Conservation (phyloP, 2,888 invertebrate species). For the Muscina levida region DNA sequence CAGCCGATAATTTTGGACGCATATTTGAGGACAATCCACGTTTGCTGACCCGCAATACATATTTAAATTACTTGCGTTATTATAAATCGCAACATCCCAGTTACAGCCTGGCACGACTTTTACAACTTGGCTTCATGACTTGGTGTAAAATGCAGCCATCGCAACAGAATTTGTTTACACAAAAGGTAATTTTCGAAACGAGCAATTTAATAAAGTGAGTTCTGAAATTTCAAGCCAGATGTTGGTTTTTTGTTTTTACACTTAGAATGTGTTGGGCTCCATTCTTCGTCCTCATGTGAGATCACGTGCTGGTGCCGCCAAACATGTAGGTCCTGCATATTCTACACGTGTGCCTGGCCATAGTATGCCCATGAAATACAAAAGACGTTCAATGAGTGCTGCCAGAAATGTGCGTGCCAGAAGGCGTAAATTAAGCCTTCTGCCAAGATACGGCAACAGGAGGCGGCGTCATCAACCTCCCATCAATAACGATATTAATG, state of each 20-base stretch:
- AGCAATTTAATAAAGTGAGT: background rate
- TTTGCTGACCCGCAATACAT: constrained; percentile 49
- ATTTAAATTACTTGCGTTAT: constrained; percentile 53
- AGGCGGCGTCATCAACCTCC: too few species aligned
- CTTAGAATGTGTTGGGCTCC: constrained; percentile 2
- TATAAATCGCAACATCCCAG: constrained; percentile 46
- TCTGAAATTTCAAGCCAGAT: background rate
- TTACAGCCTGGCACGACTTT: constrained; percentile 36
- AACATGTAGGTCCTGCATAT: background rate
- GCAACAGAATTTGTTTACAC: constrained; percentile 30
- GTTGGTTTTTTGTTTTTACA: background rate
- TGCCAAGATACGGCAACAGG: constrained; percentile 3
- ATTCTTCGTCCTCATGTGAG: background rate
- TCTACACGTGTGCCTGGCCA: background rate
- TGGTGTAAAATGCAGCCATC: constrained; percentile 24
- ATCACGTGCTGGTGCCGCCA: background rate
- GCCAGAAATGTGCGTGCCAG: constrained; percentile 15
- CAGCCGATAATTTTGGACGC: constrained; percentile 15
- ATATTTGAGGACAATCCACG: constrained; percentile 31
- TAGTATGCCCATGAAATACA: constrained; percentile 12
- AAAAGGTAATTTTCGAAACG: constrained; percentile 34
- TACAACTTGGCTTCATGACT: constrained; percentile 31
- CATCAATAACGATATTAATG: too few species aligned
- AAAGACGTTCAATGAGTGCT: constrained; percentile 17
- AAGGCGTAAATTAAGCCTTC: constrained; percentile 3